Base-by-base conservation (phyloP, 2,888 invertebrate genomes). In the Aproaerema taeniolella region DNA sequence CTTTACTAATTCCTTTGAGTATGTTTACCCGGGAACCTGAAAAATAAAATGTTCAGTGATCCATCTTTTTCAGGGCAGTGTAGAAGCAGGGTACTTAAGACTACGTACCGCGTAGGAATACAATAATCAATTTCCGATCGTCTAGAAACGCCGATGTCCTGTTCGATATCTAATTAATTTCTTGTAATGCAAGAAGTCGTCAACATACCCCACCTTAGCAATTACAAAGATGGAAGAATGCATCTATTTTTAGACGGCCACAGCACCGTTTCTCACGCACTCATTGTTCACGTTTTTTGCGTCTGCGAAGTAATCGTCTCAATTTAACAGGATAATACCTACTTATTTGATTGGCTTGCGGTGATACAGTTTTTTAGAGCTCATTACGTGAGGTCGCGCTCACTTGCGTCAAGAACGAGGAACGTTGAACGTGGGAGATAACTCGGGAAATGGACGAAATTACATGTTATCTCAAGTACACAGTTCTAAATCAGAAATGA, bases 231-330 rank as follows among this genome's bases (percentile, higher is more conserved):
- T 24, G 31, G 31, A 38, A 25, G 25, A 38, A 29, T 31, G 31
- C 25, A 9, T 12, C 31, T 38, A 38, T 38, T 12, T 38, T 38
- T 38, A 38, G 38, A 37, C 15, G 30, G n/a, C 20, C 6, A 5
- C 6, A 6, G 26, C 6, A 3, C 5, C 26, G 6, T 3, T 26
- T 26, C 26, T 26, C 26, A 26, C 26, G 26, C 49, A 47, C 36
- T 39, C 40, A 42, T 48, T 48, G 51, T 53, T 53, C 45, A 10
- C n/a, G 33, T 45, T 50, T 49, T 51, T 51, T 51, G 46, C 47
- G 40, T 38, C 20, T 8, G 46, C 30, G 28, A 26, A 12, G 36
- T 39, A 44, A 47, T 48, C 45, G 38, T 38, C 41, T 38, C 41
- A 44, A 43, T 49, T 47, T 47, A 38, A 41, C 44, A 35, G 49